phyloP scores from a whole-genome alignment of 1,140 invertebrate genomes.

The Melipona quadrifasciata region DNA sequence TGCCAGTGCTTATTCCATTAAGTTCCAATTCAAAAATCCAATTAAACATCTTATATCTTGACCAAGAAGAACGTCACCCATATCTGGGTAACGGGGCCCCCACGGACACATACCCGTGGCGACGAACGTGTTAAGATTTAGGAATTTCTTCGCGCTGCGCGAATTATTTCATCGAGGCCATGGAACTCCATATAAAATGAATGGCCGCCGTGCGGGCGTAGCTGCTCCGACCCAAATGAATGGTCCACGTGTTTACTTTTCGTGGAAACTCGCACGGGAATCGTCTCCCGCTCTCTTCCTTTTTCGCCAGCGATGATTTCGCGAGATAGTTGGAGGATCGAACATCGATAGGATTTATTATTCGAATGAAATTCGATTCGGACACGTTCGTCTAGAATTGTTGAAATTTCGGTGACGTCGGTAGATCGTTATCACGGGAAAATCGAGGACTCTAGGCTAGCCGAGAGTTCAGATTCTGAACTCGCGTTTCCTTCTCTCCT shows the following conservation, averaged over 20 bases:
- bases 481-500: slow-evolving; percentile 5
- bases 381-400: neutral
- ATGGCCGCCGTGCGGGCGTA: neutral
- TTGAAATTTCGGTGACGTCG: no score
- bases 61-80: no score
- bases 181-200: neutral
- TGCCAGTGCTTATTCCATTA: no score
- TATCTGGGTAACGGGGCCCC: no score
- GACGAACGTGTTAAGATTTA: neutral
- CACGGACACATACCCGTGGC: no score
- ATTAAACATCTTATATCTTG: no score
- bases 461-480: neutral
- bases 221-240: neutral
- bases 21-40: no score
- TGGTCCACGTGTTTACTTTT: neutral
- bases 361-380: neutral
- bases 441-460: neutral
- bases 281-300: no score
- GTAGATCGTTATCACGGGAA: slow-evolving; percentile 4
- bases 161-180: neutral
- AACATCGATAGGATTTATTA: no score
- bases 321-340: neutral
- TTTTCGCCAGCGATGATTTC: neutral
- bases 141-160: slow-evolving; percentile 15
- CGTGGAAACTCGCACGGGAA: neutral